Evolutionary conservation across 2,113 vertebrate genomes (phyloP).

Genomic region (Capreolus pygargus): DNA sequence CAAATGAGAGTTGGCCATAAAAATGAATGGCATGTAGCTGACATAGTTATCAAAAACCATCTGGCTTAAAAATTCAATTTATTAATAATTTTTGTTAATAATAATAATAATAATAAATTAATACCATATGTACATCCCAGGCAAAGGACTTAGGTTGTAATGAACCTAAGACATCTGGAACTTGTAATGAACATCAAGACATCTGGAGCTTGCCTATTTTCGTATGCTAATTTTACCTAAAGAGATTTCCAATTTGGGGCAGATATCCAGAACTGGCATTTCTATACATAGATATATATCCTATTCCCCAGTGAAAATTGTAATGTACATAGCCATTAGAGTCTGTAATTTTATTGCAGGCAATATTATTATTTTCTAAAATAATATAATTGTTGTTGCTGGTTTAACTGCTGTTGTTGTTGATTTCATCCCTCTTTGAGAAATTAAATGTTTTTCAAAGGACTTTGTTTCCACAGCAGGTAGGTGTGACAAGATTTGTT

Average conservation of each 20-base stretch:
- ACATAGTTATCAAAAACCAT: background rate
- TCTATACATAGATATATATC: background rate
- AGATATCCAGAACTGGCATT: background rate
- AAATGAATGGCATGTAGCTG: background rate
- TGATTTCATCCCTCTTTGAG: background rate
- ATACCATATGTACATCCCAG: background rate
- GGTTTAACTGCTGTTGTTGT: too few relatives aligned
- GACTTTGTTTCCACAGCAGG: background rate
- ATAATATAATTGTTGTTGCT: background rate
- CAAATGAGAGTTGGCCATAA: background rate
- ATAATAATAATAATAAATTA: background rate
- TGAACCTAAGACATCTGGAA: background rate
- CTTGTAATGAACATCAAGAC: background rate
- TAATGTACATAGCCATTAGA: background rate
- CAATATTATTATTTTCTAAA: background rate
- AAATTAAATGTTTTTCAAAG: background rate
- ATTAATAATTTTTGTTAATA: background rate
- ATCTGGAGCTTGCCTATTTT: background rate
- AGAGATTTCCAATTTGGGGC: background rate
- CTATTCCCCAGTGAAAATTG: background rate
- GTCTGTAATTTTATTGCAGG: background rate
- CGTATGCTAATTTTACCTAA: constrained; percentile 17
- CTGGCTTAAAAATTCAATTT: background rate
- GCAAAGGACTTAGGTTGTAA: background rate
- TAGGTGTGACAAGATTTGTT: background rate